Conservation (phyloP, 2,888 invertebrate genomes). For the Eupithecia dodoneata region DNA sequence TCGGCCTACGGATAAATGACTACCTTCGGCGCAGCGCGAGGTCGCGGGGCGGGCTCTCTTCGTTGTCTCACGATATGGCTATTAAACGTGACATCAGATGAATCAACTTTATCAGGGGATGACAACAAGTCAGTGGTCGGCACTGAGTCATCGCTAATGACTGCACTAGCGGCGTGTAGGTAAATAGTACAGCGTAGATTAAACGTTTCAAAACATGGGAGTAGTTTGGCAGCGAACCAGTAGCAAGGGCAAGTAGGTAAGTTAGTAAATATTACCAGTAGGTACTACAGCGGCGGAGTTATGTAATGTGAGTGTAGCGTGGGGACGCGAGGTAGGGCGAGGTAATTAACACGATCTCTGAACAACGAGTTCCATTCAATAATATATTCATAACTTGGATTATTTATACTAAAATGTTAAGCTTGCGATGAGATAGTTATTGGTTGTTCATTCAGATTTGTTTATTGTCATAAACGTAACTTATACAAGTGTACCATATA, state of each 20-base stretch:
- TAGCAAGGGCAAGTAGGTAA: slow-evolving; percentile 16
- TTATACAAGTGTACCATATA: no score
- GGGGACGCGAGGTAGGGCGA: not conserved
- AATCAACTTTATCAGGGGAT: slow-evolving; percentile 6
- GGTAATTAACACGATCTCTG: not conserved
- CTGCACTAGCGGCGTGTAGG: not conserved
- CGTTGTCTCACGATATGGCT: slow-evolving; percentile 14
- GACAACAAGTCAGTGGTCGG: not conserved
- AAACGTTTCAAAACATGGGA: slow-evolving; percentile 27
- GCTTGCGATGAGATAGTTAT: not conserved
- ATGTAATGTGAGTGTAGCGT: slow-evolving; percentile 10
- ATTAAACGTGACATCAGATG: slow-evolving; percentile 25
- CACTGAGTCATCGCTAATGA: slow-evolving; percentile 16
- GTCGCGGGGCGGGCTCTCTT: not conserved
- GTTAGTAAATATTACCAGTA: slow-evolving; percentile 27
- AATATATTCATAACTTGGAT: not conserved
- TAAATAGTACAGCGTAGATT: not conserved
- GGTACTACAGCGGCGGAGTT: slow-evolving; percentile 12
- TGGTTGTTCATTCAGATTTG: not conserved
- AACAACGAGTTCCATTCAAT: not conserved
- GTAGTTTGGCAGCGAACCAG: slow-evolving; percentile 13
- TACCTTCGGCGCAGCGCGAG: slow-evolving; percentile 13
- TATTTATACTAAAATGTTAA: not conserved
- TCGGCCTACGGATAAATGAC: not conserved
- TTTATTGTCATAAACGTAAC: no score